Evolutionary conservation across 1,140 invertebrate species (phyloP).

Genomic region (Sitophilus oryzae): DNA sequence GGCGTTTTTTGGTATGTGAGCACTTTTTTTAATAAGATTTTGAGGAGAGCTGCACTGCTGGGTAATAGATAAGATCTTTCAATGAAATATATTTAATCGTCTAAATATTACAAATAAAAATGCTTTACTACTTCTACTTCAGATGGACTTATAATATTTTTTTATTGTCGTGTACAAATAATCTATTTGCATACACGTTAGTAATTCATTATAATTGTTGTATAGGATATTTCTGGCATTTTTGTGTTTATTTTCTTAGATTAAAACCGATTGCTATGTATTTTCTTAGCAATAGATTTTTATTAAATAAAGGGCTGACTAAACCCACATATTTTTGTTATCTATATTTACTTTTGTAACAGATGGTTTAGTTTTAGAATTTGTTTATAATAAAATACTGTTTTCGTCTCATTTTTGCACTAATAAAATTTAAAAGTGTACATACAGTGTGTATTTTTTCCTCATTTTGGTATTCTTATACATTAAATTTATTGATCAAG

Average conservation of each 20-base stretch:
- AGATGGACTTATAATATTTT: conserved; percentile 13
- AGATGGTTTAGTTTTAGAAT: background rate
- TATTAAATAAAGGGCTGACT: background rate
- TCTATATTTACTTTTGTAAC: conserved; percentile 8
- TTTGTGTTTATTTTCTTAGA: background rate
- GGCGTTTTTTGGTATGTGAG: conserved; percentile 5
- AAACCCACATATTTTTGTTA: conserved; percentile 7
- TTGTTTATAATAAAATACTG: conserved; percentile 2
- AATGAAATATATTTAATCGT: conserved; percentile 17
- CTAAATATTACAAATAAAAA: conserved; percentile 3
- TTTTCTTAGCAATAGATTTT: background rate
- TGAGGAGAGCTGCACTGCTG: conserved; percentile 16
- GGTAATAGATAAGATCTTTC: conserved; percentile 19
- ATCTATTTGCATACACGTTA: conserved; percentile 3
- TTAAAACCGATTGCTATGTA: background rate
- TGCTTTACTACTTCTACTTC: conserved; percentile 17
- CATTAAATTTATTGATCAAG: background rate
- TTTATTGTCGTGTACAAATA: conserved; percentile 12
- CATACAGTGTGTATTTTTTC: background rate
- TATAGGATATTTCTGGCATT: background rate
- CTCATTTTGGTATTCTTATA: background rate
- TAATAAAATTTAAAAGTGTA: conserved; percentile 5
- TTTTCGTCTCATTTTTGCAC: conserved; percentile 5
- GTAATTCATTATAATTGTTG: background rate
- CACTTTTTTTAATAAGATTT: conserved; percentile 12